A percentile compares a stretch with the other conserved stretches of the same genome.
phyloP scores from a whole-genome alignment of 1,140 invertebrate species.

The Diachasmimorpha longicaudata region DNA sequence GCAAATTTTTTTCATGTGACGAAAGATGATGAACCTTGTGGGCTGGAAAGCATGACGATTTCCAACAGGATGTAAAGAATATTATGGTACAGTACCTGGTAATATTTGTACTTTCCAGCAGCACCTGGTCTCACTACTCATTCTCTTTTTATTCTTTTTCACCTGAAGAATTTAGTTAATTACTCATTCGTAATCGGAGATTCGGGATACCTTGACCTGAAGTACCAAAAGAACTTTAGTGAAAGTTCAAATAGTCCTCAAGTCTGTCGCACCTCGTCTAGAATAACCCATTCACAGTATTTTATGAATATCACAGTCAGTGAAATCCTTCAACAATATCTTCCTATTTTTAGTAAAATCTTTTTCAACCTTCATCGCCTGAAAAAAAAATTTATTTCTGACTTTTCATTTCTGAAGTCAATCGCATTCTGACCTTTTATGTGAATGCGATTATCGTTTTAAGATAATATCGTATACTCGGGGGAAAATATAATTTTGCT shows the following conservation, averaged over 20 bases:
- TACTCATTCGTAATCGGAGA: not conserved
- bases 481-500: too few species aligned
- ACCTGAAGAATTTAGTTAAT: not conserved
- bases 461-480: too few species aligned
- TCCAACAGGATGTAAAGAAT: not conserved
- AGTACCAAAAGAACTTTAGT: conserved; percentile 5
- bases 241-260: conserved; percentile 17
- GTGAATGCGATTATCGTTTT: too few species aligned
- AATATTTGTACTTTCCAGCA: not conserved
- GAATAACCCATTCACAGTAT: not conserved
- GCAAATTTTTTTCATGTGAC: too few species aligned
- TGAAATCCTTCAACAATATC: too few species aligned
- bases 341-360: too few species aligned
- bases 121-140: too few species aligned
- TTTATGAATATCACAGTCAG: not conserved
- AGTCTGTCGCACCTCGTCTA: conserved; percentile 1
- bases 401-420: too few species aligned
- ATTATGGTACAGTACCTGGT: not conserved
- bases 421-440: too few species aligned
- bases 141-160: not conserved
- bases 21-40: too few species aligned
- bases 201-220: not conserved
- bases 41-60: not conserved
- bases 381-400: too few species aligned
- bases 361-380: too few species aligned